Percentiles rank a stretch among this genome's conserved stretches.
phyloP scores from a whole-genome alignment of 2,797 vertebrate genomes.

The Sparidentex hasta region DNA sequence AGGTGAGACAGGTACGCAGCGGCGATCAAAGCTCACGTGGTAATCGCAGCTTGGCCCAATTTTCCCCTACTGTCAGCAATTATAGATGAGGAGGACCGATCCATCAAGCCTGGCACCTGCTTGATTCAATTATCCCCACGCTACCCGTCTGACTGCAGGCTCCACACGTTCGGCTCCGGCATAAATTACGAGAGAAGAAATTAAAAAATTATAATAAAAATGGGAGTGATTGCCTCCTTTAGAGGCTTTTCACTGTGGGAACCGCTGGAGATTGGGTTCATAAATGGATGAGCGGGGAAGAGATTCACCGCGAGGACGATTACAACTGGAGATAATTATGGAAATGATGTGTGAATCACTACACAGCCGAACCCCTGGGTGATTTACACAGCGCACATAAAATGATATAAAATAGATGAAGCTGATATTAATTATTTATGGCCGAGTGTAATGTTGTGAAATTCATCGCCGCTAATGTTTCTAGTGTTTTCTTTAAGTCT shows the following conservation, averaged over 20 bases:
- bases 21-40: background rate
- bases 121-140: constrained; percentile 52
- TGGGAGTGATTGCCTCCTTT: constrained; percentile 37
- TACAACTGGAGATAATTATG: constrained; percentile 61
- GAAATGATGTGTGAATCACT: constrained; percentile 55
- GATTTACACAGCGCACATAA: constrained; percentile 35
- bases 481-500: background rate
- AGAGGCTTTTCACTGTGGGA: constrained; percentile 50
- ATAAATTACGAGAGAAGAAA: constrained; percentile 42
- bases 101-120: constrained; percentile 61
- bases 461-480: constrained; percentile 28
- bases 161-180: background rate
- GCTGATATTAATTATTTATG: constrained; percentile 61
- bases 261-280: constrained; percentile 17
- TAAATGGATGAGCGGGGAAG: constrained; percentile 40
- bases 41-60: constrained; percentile 40
- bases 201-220: constrained; percentile 61
- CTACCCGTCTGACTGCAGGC: constrained; percentile 20
- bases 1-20: constrained; percentile 42
- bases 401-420: constrained; percentile 32
- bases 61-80: constrained; percentile 56
- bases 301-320: constrained; percentile 36
- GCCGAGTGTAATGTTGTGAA: constrained; percentile 37
- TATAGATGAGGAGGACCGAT: constrained; percentile 46
- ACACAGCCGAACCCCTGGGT: constrained; percentile 30